A percentile compares a stretch with the other conserved stretches of the same genome.
These are phyloP conservation scores for Alfaro cultratus DNA, from an alignment of 2,797 vertebrate species.

Conservation along the genomic window DNA sequence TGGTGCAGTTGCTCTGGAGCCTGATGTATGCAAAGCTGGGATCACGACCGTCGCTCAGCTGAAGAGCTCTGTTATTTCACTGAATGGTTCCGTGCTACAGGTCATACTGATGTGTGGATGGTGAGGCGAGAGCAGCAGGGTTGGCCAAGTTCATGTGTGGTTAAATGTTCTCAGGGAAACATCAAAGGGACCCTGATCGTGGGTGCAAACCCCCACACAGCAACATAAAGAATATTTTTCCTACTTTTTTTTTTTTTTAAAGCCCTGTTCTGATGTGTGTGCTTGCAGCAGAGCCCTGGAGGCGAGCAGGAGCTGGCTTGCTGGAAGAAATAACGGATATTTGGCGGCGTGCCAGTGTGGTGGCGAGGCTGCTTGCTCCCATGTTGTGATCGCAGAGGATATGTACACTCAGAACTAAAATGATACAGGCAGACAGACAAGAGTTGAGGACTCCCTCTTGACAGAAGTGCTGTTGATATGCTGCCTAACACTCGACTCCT, in stretches of 20 bases:
- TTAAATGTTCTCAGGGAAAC: slow-evolving; percentile 55
- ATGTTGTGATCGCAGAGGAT: slow-evolving; percentile 36
- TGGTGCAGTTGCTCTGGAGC: slow-evolving; percentile 30
- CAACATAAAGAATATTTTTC: slow-evolving; percentile 27
- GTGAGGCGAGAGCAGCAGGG: slow-evolving; percentile 4
- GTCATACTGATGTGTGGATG: slow-evolving; percentile 32
- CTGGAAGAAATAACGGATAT: slow-evolving; percentile 36
- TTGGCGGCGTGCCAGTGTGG: slow-evolving; percentile 33
- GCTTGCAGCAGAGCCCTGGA: slow-evolving; percentile 40
- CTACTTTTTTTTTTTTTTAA: not conserved
- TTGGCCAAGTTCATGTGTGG: slow-evolving; percentile 34
- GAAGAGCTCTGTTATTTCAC: slow-evolving; percentile 50
- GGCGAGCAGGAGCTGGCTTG: slow-evolving; percentile 23
- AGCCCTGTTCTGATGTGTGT: slow-evolving; percentile 19
- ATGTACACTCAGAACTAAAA: slow-evolving; percentile 11
- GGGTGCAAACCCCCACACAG: slow-evolving; percentile 31
- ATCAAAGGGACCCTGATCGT: slow-evolving; percentile 50
- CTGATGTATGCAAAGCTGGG: slow-evolving; percentile 70
- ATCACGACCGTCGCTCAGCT: slow-evolving; percentile 63
- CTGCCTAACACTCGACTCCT: slow-evolving; percentile 61
- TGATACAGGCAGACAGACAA: slow-evolving; percentile 10
- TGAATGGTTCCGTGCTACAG: slow-evolving; percentile 47
- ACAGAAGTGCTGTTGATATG: slow-evolving; percentile 71
- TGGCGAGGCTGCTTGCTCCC: slow-evolving; percentile 33
- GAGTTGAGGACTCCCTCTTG: slow-evolving; percentile 64